Evolutionary conservation across 1,140 invertebrate species (phyloP).

Genomic region (Colletes gigas): DNA sequence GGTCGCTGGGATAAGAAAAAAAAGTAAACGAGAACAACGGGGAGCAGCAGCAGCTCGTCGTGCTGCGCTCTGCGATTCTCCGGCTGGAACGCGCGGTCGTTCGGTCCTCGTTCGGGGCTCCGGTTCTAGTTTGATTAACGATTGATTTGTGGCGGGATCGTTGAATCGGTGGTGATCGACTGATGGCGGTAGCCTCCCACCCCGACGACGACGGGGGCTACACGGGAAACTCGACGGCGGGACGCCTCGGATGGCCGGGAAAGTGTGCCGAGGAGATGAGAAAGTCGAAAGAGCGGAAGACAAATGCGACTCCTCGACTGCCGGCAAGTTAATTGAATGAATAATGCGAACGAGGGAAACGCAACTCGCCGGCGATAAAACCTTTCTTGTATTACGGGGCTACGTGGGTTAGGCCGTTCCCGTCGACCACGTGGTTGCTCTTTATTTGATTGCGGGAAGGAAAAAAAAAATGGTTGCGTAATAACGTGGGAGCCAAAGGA

Average conservation of each 20-base stretch:
- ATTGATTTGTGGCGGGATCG: slow-evolving; percentile 34
- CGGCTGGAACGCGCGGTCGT: slow-evolving; percentile 3
- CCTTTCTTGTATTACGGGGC: background rate
- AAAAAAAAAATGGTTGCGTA: background rate
- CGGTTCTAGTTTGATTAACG: slow-evolving; percentile 43
- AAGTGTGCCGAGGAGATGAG: slow-evolving; percentile 4
- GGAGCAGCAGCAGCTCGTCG: too few relatives aligned
- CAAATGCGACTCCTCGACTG: slow-evolving; percentile 5
- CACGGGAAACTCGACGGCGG: background rate
- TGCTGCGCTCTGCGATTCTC: slow-evolving; percentile 39
- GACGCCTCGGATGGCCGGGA: background rate
- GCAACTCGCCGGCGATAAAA: background rate
- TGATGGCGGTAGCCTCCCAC: background rate
- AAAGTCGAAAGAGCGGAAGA: background rate
- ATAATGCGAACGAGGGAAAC: slow-evolving; percentile 7
- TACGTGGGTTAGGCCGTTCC: background rate
- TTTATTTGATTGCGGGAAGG: background rate
- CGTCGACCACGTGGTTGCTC: background rate
- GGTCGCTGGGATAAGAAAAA: slow-evolving; percentile 14
- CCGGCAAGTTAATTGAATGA: slow-evolving; percentile 13
- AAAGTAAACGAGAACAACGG: background rate
- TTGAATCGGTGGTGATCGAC: slow-evolving; percentile 18
- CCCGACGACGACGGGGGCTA: too few relatives aligned
- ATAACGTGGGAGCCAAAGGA: background rate
- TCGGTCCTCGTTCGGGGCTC: background rate